Evolutionary conservation across 2,113 vertebrate genomes (phyloP).

Genomic region (Sialia sialis): DNA sequence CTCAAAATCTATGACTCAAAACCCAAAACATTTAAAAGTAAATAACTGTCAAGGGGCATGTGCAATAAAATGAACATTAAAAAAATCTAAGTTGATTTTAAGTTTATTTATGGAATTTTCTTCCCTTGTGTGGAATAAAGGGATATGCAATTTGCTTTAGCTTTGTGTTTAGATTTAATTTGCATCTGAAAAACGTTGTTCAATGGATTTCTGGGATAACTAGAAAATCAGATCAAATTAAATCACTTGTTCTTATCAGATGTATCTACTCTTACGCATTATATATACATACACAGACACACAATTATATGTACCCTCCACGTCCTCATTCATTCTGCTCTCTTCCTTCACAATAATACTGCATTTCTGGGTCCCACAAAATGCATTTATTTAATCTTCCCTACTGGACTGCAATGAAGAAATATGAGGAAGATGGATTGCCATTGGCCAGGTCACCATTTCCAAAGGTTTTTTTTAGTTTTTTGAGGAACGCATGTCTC

Average conservation of each 20-base stretch:
- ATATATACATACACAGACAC: background rate
- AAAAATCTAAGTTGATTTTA: background rate
- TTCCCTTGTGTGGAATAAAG: background rate
- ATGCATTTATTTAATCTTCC: background rate
- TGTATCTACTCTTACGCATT: background rate
- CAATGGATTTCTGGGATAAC: background rate
- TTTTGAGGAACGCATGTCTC: background rate
- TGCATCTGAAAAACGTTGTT: background rate
- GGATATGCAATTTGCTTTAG: background rate
- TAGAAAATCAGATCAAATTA: background rate
- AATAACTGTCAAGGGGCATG: background rate
- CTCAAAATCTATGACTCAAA: background rate
- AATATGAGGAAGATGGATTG: background rate
- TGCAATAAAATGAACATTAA: background rate
- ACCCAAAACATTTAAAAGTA: background rate
- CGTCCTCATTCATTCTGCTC: background rate
- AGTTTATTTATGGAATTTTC: conserved; percentile 3
- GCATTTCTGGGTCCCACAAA: background rate
- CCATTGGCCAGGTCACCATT: background rate
- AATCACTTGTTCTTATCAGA: background rate
- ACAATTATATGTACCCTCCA: background rate
- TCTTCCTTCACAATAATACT: background rate
- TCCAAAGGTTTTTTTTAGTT: background rate
- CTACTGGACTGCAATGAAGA: background rate
- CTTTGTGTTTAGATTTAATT: background rate